Evolutionary conservation across 2,113 vertebrate genomes (phyloP).

Genomic region (Scophthalmus maximus): DNA sequence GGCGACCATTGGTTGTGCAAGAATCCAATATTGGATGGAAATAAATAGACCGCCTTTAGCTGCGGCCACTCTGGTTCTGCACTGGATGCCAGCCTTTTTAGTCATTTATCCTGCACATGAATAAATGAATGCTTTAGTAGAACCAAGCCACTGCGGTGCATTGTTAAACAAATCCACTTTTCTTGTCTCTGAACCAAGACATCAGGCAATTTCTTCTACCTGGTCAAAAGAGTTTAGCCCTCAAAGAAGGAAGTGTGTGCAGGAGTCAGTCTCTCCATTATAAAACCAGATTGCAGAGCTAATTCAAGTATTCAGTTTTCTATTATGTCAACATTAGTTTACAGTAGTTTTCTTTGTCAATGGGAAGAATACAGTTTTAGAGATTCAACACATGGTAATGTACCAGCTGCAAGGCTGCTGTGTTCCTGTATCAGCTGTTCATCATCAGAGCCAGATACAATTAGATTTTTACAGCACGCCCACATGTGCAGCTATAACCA

Average conservation of each 20-base stretch:
- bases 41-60: constrained; percentile 33
- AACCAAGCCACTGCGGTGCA: background rate
- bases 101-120: constrained; percentile 22
- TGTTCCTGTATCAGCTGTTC: background rate
- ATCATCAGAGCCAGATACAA: constrained; percentile 11
- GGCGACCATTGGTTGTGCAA: constrained; percentile 45
- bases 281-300: background rate
- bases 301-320: background rate
- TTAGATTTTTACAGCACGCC: constrained; percentile 26
- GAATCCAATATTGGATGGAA: constrained; percentile 47
- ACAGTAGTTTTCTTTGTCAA: background rate
- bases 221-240: constrained; percentile 7
- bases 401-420: background rate
- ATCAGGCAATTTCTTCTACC: background rate
- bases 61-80: constrained; percentile 10
- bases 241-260: background rate
- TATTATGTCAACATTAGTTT: background rate
- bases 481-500: constrained; percentile 36
- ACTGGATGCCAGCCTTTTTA: constrained; percentile 12
- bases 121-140: constrained; percentile 32
- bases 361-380: background rate
- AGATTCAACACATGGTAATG: background rate
- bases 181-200: background rate
- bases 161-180: constrained; percentile 3
- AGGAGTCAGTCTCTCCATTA: constrained; percentile 14